Evolutionary conservation across 2,797 vertebrate genomes (phyloP).

Genomic region (Valencia hispanica): DNA sequence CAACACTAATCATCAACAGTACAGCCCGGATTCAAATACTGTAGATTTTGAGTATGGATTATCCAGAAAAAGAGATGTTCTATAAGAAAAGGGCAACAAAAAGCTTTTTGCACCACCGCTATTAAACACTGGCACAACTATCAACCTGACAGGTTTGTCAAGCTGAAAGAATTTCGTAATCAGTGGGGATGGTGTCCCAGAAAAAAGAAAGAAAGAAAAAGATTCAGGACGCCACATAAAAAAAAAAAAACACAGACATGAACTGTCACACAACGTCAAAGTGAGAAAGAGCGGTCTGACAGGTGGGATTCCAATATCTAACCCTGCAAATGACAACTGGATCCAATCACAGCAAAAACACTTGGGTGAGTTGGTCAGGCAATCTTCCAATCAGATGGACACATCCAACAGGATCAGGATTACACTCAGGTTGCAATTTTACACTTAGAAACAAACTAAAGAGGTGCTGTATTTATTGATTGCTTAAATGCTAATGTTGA

Average conservation of each 20-base stretch:
- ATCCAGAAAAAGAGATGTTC: slow-evolving; percentile 19
- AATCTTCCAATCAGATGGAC: slow-evolving; percentile 64
- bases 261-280: slow-evolving; percentile 69
- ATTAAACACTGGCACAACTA: slow-evolving; percentile 57
- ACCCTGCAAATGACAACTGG: slow-evolving; percentile 69
- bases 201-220: slow-evolving; percentile 15
- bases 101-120: slow-evolving; percentile 43
- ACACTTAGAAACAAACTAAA: slow-evolving; percentile 37
- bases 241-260: slow-evolving; percentile 58
- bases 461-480: slow-evolving; percentile 5
- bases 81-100: slow-evolving; percentile 41
- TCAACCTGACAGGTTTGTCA: slow-evolving; percentile 60
- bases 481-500: slow-evolving; percentile 26
- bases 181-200: slow-evolving; percentile 40
- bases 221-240: slow-evolving; percentile 48
- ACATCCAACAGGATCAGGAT: slow-evolving; percentile 50
- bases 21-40: not conserved
- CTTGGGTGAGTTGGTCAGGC: slow-evolving; percentile 47
- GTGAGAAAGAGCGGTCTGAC: slow-evolving; percentile 70
- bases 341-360: slow-evolving; percentile 68
- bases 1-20: not conserved
- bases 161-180: slow-evolving; percentile 59
- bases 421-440: slow-evolving; percentile 45
- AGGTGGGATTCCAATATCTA: slow-evolving; percentile 69
- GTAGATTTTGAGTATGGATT: slow-evolving; percentile 7